phyloP scores from a whole-genome alignment of 2,797 vertebrate genomes.

The Melanotaenia parkinsoni region DNA sequence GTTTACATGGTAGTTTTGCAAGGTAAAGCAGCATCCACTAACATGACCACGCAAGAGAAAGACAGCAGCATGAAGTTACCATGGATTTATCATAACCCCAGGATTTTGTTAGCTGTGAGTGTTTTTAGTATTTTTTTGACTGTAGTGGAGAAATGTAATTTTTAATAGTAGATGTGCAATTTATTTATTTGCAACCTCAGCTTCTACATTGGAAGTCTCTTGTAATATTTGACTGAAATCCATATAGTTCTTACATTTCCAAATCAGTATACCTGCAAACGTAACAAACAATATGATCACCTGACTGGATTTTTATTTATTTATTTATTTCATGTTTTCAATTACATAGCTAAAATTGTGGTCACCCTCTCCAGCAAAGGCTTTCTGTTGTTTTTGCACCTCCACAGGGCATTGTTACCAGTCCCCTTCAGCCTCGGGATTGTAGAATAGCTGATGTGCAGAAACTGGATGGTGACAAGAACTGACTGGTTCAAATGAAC shows the following conservation, averaged over 20 bases:
- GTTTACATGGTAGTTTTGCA: background rate
- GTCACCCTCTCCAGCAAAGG: background rate
- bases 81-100: too few species aligned
- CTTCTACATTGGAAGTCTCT: too few species aligned
- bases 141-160: too few species aligned
- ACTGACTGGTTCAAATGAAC: background rate
- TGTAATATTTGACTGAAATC: too few species aligned
- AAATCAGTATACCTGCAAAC: background rate
- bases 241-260: too few species aligned
- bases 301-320: background rate
- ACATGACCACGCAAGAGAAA: too few species aligned
- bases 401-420: background rate
- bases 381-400: constrained; percentile 4
- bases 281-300: background rate
- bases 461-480: constrained; percentile 9
- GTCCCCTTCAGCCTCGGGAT: background rate
- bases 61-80: too few species aligned
- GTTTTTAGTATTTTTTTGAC: too few species aligned
- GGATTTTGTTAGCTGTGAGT: too few species aligned
- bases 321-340: background rate
- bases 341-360: background rate
- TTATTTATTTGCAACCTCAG: too few species aligned
- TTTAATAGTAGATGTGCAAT: too few species aligned
- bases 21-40: too few species aligned
- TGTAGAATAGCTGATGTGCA: background rate